Evolutionary conservation across 2,888 invertebrate genomes (phyloP), one percentile per base, ranked within the genome.

Genomic region (Orthonevra nobilis): DNA sequence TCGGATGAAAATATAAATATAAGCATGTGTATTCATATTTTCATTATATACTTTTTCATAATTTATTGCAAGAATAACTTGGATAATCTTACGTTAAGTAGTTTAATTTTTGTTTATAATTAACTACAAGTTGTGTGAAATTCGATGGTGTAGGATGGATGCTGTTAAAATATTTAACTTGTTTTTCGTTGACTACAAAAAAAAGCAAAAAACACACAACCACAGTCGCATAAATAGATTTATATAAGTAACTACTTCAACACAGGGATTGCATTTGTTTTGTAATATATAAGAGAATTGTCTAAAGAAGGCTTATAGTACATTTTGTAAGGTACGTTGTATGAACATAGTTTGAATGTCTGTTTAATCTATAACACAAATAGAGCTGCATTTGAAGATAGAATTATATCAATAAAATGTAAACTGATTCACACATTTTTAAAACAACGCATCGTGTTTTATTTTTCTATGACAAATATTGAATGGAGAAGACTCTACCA

Each of bases 241-340:
- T 56, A 66, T 56, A 60, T 23, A 5, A n/a, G n/a, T n/a, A n/a
- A 23, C 23, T 4, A 64, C 28, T 63, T 15, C 15, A 23, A 73
- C 54, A 73, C 66, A 73, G 79, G 73, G 68, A 79, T 66, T 56
- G 79, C 79, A 79, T 79, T 73, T 79, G 19, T 32, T 44, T 46
- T 68, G 40, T 48, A 30, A 60, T 34, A 42, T 42, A 42, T 50
- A 69, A 50, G 50, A 36, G n/a, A 19, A 17, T 34, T 46, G 34
- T 34, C 14, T 48, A 40, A 34, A 69, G 20, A 42, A 75, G 56
- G 34, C 56, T 63, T 75, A 40, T 61, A 30, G 26, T 42, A 56
- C 34, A 69, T 42, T 42, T 42, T n/a, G n/a, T 74, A 56, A 63
- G 63, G 48, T 75, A 56, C 28, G 52, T 52, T 56, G 23, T 61